Conservation (phyloP, 2,113 vertebrate species). For the Pristiophorus japonicus region DNA sequence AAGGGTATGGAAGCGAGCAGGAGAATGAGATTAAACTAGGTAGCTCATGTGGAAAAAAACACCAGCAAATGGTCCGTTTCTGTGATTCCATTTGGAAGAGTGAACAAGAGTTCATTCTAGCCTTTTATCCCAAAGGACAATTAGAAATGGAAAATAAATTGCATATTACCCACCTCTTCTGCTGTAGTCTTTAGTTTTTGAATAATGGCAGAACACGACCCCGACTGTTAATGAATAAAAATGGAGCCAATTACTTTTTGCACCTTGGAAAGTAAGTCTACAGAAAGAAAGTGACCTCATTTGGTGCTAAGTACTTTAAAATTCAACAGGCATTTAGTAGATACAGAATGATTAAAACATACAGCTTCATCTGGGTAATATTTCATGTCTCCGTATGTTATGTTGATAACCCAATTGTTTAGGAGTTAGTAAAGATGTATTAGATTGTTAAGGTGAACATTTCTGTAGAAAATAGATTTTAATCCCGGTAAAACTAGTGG, state of each 20-base stretch:
- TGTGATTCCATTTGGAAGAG: not conserved
- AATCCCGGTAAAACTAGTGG: not conserved
- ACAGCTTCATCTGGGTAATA: not conserved
- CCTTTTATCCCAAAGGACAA: not conserved
- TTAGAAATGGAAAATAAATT: not conserved
- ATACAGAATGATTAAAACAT: no score
- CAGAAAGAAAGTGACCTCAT: not conserved
- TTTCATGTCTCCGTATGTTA: not conserved
- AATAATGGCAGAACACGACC: constrained; percentile 7
- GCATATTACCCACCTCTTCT: constrained; percentile 13
- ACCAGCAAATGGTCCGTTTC: not conserved
- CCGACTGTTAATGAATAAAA: constrained; percentile 27
- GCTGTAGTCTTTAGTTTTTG: constrained; percentile 19
- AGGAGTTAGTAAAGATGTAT: not conserved
- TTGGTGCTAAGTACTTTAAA: not conserved
- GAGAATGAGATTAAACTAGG: not conserved
- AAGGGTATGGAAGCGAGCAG: not conserved
- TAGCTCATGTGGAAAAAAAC: not conserved
- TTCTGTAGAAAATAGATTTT: not conserved
- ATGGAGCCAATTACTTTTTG: not conserved
- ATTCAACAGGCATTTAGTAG: not conserved
- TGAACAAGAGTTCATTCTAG: not conserved
- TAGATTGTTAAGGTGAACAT: not conserved
- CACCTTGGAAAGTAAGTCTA: no score
- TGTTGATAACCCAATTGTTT: not conserved